A percentile compares a stretch with the other conserved stretches of the same genome.
These are phyloP conservation scores for Laothoe populi DNA, from an alignment of 2,888 invertebrate species.

Conservation along the genomic window DNA sequence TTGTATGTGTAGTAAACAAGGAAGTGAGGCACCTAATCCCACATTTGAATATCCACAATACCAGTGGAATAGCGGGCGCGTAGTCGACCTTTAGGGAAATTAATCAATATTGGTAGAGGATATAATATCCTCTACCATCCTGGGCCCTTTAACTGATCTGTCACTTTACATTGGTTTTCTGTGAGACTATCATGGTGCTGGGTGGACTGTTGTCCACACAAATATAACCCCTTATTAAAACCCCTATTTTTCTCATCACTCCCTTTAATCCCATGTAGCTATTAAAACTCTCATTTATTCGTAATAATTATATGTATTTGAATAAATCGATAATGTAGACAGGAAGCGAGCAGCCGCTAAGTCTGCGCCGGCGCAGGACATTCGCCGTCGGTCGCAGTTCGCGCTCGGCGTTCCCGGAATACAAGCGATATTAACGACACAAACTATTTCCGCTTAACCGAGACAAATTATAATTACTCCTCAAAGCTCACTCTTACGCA, in stretches of 20 bases:
- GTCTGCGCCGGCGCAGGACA: conserved; percentile 48
- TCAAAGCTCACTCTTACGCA: conserved; percentile 74
- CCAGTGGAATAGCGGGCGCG: too few species aligned
- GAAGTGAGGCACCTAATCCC: too few species aligned
- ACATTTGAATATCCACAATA: too few species aligned
- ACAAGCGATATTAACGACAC: conserved; percentile 76
- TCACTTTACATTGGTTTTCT: too few species aligned
- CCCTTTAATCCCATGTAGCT: background rate
- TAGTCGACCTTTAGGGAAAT: too few species aligned
- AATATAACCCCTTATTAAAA: too few species aligned
- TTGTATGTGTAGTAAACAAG: background rate
- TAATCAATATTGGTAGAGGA: too few species aligned
- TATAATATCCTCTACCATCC: too few species aligned
- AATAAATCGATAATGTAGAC: conserved; percentile 1
- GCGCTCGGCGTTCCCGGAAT: conserved; percentile 67
- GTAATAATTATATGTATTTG: background rate
- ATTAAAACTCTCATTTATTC: too few species aligned
- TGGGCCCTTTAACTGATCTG: too few species aligned
- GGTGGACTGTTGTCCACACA: too few species aligned
- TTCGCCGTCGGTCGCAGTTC: conserved; percentile 40
- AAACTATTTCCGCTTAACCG: conserved; percentile 83
- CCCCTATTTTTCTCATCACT: background rate
- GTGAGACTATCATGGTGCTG: too few species aligned
- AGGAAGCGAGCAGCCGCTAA: conserved; percentile 42
- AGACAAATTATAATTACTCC: conserved; percentile 82